Evolutionary conservation across 2,113 vertebrate species (phyloP).

Genomic region (Aplodontia rufa): DNA sequence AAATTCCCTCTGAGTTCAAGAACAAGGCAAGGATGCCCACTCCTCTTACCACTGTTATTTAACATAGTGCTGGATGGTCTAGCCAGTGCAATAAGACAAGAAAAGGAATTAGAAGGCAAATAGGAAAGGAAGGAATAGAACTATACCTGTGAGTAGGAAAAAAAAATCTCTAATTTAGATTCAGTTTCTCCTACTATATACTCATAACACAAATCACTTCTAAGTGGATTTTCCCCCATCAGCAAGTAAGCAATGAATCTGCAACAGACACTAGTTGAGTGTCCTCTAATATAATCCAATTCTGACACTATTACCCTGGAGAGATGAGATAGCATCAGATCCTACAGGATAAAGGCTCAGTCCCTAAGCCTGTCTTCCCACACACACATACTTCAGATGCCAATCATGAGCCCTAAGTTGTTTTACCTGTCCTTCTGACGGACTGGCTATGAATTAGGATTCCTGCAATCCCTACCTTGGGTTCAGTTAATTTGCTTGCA

Average conservation of each 20-base stretch:
- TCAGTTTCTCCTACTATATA: neutral
- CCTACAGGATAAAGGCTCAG: neutral
- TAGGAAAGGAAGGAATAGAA: neutral
- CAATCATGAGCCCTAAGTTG: neutral
- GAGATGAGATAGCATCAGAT: conserved; percentile 13
- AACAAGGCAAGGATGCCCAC: neutral
- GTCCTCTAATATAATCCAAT: neutral
- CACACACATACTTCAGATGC: neutral
- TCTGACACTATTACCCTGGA: neutral
- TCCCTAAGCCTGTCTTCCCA: neutral
- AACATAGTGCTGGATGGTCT: neutral
- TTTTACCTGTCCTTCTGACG: neutral
- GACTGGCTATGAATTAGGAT: neutral
- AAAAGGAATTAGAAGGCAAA: neutral
- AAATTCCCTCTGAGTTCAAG: neutral
- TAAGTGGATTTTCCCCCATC: neutral
- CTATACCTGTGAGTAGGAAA: neutral
- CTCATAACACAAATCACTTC: neutral
- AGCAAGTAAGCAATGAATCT: too few relatives aligned
- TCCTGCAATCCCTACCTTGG: neutral
- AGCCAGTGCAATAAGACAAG: neutral
- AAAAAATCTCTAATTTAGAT: neutral
- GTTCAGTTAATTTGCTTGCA: neutral
- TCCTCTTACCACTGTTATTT: neutral
- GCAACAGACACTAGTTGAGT: neutral